phyloP scores from a whole-genome alignment of 2,797 vertebrate genomes.

The Gobionotothen gibberifrons region DNA sequence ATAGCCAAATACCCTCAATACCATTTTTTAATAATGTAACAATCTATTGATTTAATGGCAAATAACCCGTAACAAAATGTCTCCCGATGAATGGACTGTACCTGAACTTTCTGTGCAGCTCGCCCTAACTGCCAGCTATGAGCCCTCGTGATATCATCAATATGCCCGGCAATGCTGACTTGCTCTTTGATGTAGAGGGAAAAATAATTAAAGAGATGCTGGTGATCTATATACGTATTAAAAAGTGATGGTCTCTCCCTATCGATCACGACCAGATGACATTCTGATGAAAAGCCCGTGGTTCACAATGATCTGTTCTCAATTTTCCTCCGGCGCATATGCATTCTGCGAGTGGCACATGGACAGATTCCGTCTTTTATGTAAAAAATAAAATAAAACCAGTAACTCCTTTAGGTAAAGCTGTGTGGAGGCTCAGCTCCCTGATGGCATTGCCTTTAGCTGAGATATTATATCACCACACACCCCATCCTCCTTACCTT shows the following conservation, averaged over 20 bases:
- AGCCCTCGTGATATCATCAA: slow-evolving; percentile 69
- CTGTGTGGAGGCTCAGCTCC: slow-evolving; percentile 80
- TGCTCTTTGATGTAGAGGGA: slow-evolving; percentile 62
- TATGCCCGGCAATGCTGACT: slow-evolving; percentile 67
- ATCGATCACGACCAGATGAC: slow-evolving; percentile 71
- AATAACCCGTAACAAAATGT: slow-evolving; percentile 21
- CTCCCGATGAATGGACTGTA: slow-evolving; percentile 49
- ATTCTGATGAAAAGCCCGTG: slow-evolving; percentile 69
- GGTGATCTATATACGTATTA: slow-evolving; percentile 68
- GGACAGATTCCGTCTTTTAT: slow-evolving; percentile 71
- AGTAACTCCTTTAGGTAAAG: slow-evolving; percentile 82
- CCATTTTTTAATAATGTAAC: slow-evolving; percentile 35
- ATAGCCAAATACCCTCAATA: background rate
- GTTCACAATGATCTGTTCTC: slow-evolving; percentile 48
- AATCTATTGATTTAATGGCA: slow-evolving; percentile 42
- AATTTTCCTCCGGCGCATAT: slow-evolving; percentile 38
- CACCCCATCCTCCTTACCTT: slow-evolving; percentile 85
- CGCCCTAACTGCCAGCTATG: slow-evolving; percentile 42
- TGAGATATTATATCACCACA: slow-evolving; percentile 85
- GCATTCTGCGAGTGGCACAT: slow-evolving; percentile 49
- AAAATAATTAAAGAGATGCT: slow-evolving; percentile 76
- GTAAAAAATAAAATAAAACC: slow-evolving; percentile 69
- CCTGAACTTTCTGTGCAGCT: slow-evolving; percentile 44
- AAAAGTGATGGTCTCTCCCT: slow-evolving; percentile 68
- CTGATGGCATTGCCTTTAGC: slow-evolving; percentile 84